phyloP scores from a whole-genome alignment of 2,113 vertebrate species.

The Tragelaphus imberbis region DNA sequence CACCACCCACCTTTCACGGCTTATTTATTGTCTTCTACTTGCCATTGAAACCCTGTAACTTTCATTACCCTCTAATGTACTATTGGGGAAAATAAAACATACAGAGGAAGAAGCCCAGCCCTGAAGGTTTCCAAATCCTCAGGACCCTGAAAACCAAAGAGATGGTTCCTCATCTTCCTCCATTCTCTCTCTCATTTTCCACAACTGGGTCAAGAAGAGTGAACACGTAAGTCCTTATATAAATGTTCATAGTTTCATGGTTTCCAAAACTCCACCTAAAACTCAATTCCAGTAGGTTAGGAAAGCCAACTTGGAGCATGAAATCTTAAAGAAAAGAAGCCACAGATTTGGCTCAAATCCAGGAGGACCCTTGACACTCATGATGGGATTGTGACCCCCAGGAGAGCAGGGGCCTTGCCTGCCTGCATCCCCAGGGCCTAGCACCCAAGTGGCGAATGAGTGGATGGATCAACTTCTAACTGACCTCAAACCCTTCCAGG shows the following conservation, averaged over 20 bases:
- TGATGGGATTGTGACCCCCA: neutral
- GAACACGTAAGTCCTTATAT: neutral
- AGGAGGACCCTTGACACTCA: neutral
- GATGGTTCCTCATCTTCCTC: neutral
- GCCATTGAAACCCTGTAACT: neutral
- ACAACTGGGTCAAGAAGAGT: neutral
- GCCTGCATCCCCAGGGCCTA: neutral
- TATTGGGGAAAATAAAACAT: neutral
- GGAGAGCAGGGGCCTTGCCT: neutral
- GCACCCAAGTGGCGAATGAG: neutral
- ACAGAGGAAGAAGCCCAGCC: neutral
- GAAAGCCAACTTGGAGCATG: neutral
- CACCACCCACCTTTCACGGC: neutral
- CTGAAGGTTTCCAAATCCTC: neutral
- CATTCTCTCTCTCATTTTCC: neutral
- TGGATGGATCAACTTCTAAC: neutral
- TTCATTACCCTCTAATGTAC: too few relatives aligned
- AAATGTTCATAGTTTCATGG: neutral
- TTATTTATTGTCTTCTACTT: too few relatives aligned
- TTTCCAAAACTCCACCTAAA: neutral
- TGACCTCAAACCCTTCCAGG: neutral
- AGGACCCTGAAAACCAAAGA: neutral
- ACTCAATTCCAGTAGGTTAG: neutral
- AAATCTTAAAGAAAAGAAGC: neutral
- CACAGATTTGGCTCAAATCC: neutral